Evolutionary conservation across 2,888 invertebrate species (phyloP).

Genomic region (Drosophila putrida): DNA sequence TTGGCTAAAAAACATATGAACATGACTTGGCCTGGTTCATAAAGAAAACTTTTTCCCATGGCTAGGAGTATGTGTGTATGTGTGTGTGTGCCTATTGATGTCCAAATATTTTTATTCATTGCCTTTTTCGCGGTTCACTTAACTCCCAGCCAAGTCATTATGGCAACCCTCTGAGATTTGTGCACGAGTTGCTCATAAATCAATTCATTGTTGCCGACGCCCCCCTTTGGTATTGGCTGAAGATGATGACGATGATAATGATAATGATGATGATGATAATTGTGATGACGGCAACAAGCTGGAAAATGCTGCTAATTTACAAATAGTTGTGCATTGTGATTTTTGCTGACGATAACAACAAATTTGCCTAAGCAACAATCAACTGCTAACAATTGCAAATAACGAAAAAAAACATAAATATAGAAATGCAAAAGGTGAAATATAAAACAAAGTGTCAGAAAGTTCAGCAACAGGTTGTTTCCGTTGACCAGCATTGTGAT

Average conservation of each 20-base stretch:
- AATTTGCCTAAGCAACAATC: slow-evolving; percentile 55
- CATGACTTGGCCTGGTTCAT: slow-evolving; percentile 41
- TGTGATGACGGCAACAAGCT: slow-evolving; percentile 76
- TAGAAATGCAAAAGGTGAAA: not conserved
- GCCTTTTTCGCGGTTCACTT: slow-evolving; percentile 85
- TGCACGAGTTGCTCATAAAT: slow-evolving; percentile 82
- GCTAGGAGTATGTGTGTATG: slow-evolving; percentile 26
- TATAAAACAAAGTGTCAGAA: slow-evolving; percentile 24
- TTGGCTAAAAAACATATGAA: slow-evolving; percentile 16
- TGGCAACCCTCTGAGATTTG: slow-evolving; percentile 63
- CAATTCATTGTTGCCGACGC: slow-evolving; percentile 75
- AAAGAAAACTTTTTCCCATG: slow-evolving; percentile 62
- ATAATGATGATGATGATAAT: slow-evolving; percentile 27
- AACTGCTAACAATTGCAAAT: slow-evolving; percentile 45
- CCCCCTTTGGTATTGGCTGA: slow-evolving; percentile 10
- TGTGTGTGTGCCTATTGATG: slow-evolving; percentile 60
- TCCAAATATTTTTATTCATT: slow-evolving; percentile 85
- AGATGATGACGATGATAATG: slow-evolving; percentile 18
- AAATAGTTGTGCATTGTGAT: slow-evolving; percentile 42
- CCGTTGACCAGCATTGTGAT: slow-evolving; percentile 71
- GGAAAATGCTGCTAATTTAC: slow-evolving; percentile 76
- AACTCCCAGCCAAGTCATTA: slow-evolving; percentile 76
- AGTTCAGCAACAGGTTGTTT: slow-evolving; percentile 71
- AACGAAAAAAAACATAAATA: slow-evolving; percentile 2
- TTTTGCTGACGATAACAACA: slow-evolving; percentile 36